These are phyloP conservation scores for Nicator chloris DNA, from an alignment of 2,113 vertebrate species.

Conservation along the genomic window DNA sequence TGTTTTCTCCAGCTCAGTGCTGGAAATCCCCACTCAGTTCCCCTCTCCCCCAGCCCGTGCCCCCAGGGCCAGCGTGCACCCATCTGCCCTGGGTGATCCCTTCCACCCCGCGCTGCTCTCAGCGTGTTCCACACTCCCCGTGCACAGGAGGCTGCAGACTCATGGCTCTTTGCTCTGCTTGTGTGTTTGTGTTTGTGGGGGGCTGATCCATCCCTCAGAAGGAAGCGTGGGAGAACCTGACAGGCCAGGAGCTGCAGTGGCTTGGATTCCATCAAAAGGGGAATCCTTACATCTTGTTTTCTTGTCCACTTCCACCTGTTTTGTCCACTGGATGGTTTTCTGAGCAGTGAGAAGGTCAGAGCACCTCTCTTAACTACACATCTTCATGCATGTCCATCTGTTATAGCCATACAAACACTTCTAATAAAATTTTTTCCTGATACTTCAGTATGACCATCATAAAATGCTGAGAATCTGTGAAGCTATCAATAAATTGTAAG, in stretches of 20 bases:
- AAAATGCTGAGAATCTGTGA: background rate
- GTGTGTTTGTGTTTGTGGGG: background rate
- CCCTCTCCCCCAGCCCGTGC: constrained; percentile 1
- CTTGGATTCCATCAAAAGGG: background rate
- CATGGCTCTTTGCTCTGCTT: accelerated
- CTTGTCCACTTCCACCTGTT: background rate
- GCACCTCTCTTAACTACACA: background rate
- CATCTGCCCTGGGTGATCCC: background rate
- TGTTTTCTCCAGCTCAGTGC: background rate
- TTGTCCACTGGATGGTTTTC: background rate
- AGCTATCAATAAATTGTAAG: background rate
- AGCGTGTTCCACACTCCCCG: accelerated
- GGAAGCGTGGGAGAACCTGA: background rate
- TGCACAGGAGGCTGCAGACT: background rate
- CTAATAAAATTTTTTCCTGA: background rate
- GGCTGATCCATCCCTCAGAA: background rate
- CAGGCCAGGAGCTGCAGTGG: background rate
- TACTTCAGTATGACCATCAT: background rate
- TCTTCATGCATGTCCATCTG: background rate
- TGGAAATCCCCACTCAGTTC: constrained; percentile 51
- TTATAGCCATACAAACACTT: background rate
- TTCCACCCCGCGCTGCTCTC: accelerated
- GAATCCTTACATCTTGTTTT: background rate
- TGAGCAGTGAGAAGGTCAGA: background rate
- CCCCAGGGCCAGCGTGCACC: background rate